Evolutionary conservation across 2,113 vertebrate genomes (phyloP).

Genomic region (Clinocottus analis): DNA sequence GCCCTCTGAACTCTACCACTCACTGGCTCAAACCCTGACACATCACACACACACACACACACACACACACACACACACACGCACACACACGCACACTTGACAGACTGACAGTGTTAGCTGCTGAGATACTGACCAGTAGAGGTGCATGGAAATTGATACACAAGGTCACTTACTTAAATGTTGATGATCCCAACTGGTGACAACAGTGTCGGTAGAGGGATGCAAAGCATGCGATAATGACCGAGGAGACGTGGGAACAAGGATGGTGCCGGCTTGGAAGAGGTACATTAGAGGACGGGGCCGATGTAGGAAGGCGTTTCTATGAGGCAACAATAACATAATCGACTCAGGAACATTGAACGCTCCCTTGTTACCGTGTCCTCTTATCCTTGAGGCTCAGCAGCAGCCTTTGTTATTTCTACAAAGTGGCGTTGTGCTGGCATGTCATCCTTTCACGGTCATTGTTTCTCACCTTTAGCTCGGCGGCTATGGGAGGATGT

Average conservation of each 20-base stretch:
- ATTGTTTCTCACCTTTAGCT: conserved; percentile 79
- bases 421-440: conserved; percentile 73
- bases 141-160: conserved; percentile 39
- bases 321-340: conserved; percentile 75
- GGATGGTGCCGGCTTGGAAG: conserved; percentile 34
- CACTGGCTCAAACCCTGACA: conserved; percentile 76
- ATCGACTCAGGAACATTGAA: conserved; percentile 73
- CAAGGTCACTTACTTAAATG: conserved; percentile 52
- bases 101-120: conserved; percentile 49
- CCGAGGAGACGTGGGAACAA: conserved; percentile 18
- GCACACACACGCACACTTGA: conserved; percentile 30
- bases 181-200: conserved; percentile 10
- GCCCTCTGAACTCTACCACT: conserved; percentile 81
- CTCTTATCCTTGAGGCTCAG: conserved; percentile 78
- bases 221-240: conserved; percentile 43
- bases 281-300: conserved; percentile 64
- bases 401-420: conserved; percentile 70
- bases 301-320: conserved; percentile 61
- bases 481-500: conserved; percentile 49
- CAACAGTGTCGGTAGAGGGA: not conserved
- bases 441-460: conserved; percentile 78
- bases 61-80: conserved; percentile 25
- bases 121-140: conserved; percentile 68
- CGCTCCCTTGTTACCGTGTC: conserved; percentile 69
- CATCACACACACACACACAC: conserved; percentile 35